Evolutionary conservation across 2,888 invertebrate species (phyloP).

Genomic region (Fragum whitleyi): DNA sequence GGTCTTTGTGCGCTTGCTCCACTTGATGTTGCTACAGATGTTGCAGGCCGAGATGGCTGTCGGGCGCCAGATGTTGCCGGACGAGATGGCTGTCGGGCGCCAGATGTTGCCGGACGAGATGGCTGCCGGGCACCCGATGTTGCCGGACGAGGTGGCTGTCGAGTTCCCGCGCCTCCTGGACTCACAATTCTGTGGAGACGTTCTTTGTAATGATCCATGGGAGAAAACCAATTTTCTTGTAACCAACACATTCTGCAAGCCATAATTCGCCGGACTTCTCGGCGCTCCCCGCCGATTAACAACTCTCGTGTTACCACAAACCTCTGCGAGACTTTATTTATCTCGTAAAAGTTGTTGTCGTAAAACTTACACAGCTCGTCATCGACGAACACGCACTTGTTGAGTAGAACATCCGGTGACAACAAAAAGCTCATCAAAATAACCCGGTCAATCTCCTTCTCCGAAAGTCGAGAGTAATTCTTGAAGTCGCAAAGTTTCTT

Average conservation of each 20-base stretch:
- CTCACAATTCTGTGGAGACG: constrained; percentile 7
- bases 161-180: neutral
- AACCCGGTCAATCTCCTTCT: constrained; percentile 26
- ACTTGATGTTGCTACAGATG: neutral
- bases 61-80: neutral
- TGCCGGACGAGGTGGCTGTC: neutral
- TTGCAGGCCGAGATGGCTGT: neutral
- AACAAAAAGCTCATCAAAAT: constrained; percentile 29
- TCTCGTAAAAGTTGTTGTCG: constrained; percentile 41
- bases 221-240: constrained; percentile 32
- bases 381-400: constrained; percentile 36
- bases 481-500: constrained; percentile 33
- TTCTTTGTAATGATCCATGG: constrained; percentile 34
- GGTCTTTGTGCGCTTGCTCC: neutral
- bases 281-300: constrained; percentile 31
- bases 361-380: constrained; percentile 33
- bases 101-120: neutral
- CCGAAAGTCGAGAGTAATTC: constrained; percentile 30
- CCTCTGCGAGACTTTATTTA: constrained; percentile 24
- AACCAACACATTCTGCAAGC: constrained; percentile 37
- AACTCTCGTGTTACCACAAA: constrained; percentile 34
- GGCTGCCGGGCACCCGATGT: neutral
- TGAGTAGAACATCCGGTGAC: constrained; percentile 34
- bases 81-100: neutral
- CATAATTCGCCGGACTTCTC: constrained; percentile 32